Evolutionary conservation across 1,140 invertebrate species (phyloP).

Genomic region (Metaphire vulgaris): DNA sequence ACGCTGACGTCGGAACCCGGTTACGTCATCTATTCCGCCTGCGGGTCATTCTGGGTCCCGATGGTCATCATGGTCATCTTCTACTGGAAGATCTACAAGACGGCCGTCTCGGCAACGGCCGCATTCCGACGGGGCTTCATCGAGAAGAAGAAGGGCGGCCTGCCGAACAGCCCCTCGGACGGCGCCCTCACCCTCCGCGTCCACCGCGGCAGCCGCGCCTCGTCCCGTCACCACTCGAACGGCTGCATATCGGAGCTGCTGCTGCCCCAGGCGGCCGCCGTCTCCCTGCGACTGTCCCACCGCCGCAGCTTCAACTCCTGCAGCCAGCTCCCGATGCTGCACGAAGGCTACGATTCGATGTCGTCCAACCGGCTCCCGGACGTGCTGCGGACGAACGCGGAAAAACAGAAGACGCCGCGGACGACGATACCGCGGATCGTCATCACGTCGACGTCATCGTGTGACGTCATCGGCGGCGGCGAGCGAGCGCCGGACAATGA

Average conservation of each 20-base stretch:
- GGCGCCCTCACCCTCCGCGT: neutral
- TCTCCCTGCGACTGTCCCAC: neutral
- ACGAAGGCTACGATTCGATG: neutral
- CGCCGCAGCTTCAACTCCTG: neutral
- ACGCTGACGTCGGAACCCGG: constrained; percentile 76
- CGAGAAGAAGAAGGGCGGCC: constrained; percentile 44
- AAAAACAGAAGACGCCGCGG: neutral
- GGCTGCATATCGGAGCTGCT: neutral
- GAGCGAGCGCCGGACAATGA: neutral
- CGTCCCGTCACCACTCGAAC: neutral
- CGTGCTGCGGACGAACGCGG: neutral
- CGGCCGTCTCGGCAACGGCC: constrained; percentile 74
- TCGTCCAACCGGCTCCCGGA: neutral
- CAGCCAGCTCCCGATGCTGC: neutral
- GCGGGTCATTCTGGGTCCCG: constrained; percentile 87
- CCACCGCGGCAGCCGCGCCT: neutral
- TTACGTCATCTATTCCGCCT: constrained; percentile 86
- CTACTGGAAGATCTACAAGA: constrained; percentile 86
- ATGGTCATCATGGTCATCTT: constrained; percentile 93
- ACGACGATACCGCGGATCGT: neutral
- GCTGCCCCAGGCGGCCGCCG: neutral
- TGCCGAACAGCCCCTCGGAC: neutral
- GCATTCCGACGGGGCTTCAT: constrained; percentile 39
- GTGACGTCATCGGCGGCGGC: neutral
- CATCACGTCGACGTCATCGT: neutral